phyloP scores from a whole-genome alignment of 2,888 invertebrate genomes.

The Coleophora deauratella region DNA sequence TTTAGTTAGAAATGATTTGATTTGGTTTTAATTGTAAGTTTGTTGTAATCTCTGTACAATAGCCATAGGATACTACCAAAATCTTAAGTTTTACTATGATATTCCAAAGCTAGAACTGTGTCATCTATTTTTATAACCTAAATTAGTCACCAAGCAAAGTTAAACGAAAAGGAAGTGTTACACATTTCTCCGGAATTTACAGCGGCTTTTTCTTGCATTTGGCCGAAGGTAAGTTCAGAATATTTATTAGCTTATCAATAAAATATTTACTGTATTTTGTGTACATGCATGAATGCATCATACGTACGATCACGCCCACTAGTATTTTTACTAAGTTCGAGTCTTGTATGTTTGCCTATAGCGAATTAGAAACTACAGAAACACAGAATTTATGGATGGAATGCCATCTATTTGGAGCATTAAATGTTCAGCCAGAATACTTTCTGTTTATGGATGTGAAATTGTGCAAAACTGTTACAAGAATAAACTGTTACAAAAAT shows the following conservation, averaged over 20 bases:
- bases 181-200: constrained; percentile 31
- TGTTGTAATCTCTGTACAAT: not conserved
- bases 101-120: constrained; percentile 12
- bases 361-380: too few species aligned
- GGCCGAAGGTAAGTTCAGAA: constrained; percentile 7
- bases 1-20: constrained; percentile 4
- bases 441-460: too few species aligned
- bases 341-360: too few species aligned
- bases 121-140: constrained; percentile 62
- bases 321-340: not conserved
- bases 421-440: not conserved
- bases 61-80: constrained; percentile 5
- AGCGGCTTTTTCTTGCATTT: constrained; percentile 12
- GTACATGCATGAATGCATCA: too few species aligned
- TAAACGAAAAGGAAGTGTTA: constrained; percentile 45
- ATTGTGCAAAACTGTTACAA: too few species aligned
- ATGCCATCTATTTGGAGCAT: too few species aligned
- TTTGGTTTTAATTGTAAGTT: constrained; percentile 4
- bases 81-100: constrained; percentile 4
- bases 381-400: too few species aligned
- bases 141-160: constrained; percentile 38
- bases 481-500: too few species aligned
- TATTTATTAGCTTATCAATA: not conserved
- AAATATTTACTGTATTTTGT: too few species aligned
- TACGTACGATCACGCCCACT: not conserved